Base-by-base conservation (phyloP, 2,888 invertebrate species). In the Brachylomia viminalis region DNA sequence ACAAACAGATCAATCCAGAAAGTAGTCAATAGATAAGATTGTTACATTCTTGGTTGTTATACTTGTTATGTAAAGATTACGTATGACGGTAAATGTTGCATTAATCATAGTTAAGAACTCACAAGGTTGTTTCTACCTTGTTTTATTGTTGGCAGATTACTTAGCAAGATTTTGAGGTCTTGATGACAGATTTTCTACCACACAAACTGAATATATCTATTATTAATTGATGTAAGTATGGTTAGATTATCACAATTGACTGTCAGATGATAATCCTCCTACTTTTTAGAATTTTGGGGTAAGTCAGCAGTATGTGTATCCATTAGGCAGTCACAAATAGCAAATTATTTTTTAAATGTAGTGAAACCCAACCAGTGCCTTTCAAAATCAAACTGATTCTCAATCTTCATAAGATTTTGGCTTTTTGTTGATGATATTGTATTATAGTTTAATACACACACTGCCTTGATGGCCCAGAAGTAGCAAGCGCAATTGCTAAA, bases 1-100 rank as follows among this genome's bases (percentile, higher is more conserved):
- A 27, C n/a, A 62, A 70, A 79, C 59, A 47, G 27, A 70, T 85
- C 86, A 73, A 67, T 71, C 71, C 86, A 77, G 67, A 85, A 76
- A 77, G 78, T 77, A 56, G 66, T 85, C 72, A 71, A 73, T 49
- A 68, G 86, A 85, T 85, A 83, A 83, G 83, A 83, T 83, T 64
- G 59, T 59, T 56, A 65, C 64, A 81, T 82, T 71, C 76, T 59
- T 67, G 62, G 54, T 74, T 56, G 80, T 72, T 54, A 82, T 52
- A 75, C 27, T 45, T 59, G 76, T 84, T 81, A 82, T 71, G 62
- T 75, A 71, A 84, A 85, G 58, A 74, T 69, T 80, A 80, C 15
- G 47, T 49, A 27, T 66, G 65, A 83, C 27, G 52, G 70, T 70
- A 47, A 59, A 66, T 47, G 15, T 54, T 79, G 65, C 80, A 79